Base-by-base conservation (phyloP, 37 sponge, comb jelly and placozoan species). In the Lycopodina hypogea region DNA sequence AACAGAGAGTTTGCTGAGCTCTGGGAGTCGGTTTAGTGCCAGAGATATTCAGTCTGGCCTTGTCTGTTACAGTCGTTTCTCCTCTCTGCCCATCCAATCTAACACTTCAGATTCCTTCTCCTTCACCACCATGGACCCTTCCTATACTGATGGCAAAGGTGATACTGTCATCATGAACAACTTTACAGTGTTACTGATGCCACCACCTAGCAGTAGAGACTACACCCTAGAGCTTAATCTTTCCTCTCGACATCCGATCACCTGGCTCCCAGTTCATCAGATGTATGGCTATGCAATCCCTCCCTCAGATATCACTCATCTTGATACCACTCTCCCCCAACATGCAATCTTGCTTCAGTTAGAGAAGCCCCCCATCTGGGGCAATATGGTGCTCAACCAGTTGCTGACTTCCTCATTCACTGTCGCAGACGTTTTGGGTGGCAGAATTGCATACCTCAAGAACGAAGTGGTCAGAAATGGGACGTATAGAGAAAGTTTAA, bases 31-130 rank as follows among this genome's bases (percentile, higher is more conserved):
- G 22, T 85, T 85, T 68, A 74, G 68, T 3, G 74, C 74, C 8
- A 30, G 42, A 38, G 86, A 85, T 40, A 37, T 85, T 24, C 8
- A 73, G 0, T 18, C 35, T 29, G 86, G 86, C 23, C 50, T 56
- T 21, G 38, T 85, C 23, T 32, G 24, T 18, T 85, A 85, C 39
- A 50, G 42, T 42, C 22, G 59, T 42, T 32, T 41, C 21, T 61
- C 45, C 23, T 61, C 63, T 50, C 17, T 19, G 11, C 77, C 18
- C 75, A 3, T 58, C 14, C 15, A 23, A 6, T 26, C 40, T 17
- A 58, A 75, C 17, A 57, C 38, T 56, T 75, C 75, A 58, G 59
- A 75, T 57, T 29, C 1, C 34, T 75, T 75, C 75, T 33, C 38
- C 40, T 19, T 58, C 21, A 56, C 38, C 34, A 21, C 0, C 1